These are phyloP conservation scores for Papilio xuthus DNA, from an alignment of 1,140 invertebrate species.

Conservation along the genomic window DNA sequence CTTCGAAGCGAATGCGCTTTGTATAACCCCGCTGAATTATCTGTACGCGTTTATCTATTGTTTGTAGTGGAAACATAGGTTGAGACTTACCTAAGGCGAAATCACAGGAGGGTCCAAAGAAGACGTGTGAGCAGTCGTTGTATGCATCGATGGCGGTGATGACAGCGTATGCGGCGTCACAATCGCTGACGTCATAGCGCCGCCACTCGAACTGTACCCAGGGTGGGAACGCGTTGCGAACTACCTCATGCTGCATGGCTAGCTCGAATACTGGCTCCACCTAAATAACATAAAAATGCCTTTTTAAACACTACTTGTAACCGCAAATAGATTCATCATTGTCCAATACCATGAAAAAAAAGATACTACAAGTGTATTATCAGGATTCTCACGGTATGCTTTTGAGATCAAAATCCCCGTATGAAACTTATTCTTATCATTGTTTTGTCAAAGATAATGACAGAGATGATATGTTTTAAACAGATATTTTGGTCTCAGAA, in stretches of 20 bases:
- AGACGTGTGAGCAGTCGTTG: slow-evolving; percentile 86
- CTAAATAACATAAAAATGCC: slow-evolving; percentile 48
- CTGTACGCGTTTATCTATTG: too few relatives aligned
- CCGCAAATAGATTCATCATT: too few relatives aligned
- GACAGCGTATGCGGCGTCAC: slow-evolving; percentile 86
- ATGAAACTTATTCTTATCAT: too few relatives aligned
- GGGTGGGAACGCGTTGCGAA: slow-evolving; percentile 78
- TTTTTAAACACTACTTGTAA: too few relatives aligned
- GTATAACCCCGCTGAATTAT: too few relatives aligned
- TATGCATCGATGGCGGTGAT: slow-evolving; percentile 86
- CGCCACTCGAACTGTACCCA: slow-evolving; percentile 83
- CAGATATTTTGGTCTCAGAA: too few relatives aligned
- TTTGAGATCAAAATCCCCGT: too few relatives aligned
- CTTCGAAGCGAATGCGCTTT: too few relatives aligned
- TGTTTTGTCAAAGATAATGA: too few relatives aligned
- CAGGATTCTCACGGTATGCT: too few relatives aligned
- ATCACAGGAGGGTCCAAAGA: slow-evolving; percentile 89
- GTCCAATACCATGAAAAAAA: background rate
- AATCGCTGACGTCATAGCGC: slow-evolving; percentile 84
- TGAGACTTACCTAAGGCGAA: slow-evolving; percentile 86
- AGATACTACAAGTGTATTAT: background rate
- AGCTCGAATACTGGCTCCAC: slow-evolving; percentile 83
- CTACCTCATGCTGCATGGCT: slow-evolving; percentile 79
- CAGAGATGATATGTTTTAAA: too few relatives aligned
- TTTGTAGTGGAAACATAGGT: too few relatives aligned